Base-by-base conservation (phyloP, 2,113 vertebrate genomes). In the Pluvialis apricaria region DNA sequence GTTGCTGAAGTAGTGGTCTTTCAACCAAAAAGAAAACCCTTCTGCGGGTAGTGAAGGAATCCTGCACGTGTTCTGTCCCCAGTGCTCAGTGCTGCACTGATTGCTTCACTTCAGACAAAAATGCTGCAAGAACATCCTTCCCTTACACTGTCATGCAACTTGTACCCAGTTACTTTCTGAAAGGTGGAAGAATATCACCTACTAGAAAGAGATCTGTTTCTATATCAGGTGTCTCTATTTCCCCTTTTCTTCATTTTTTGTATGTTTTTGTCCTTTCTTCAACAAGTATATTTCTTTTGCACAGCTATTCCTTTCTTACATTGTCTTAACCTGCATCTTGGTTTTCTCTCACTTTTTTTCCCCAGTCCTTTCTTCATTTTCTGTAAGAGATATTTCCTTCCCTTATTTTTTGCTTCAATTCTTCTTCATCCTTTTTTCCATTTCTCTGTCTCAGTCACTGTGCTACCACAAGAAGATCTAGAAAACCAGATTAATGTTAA, bases 111-210 rank as follows among this genome's bases (percentile, higher is more conserved):
- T 87, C 52, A 60, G 51, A 70, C 32, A 54, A 66, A 78, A 65
- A 28, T 55, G 52, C 61, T 94, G 72, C 61, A 86, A 96, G 71
- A 82, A 69, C 86, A 45, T 81, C 83, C 62, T 94, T 91, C 89
- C 58, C 26, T 65, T 79, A 42, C 12, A 4, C 40, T 58, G 25
- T 77, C 71, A 16, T 34, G 62, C 54, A 91, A 51, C 65, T 75
- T 54, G 38, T 26, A 40, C n/a, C 28, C 15, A 34, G 34, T 42
- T 52, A 52, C 62, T 49, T 87, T 69, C 81, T 85, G 75, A 65
- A 82, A 92, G 77, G 76, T 6, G 2, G 70, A 77, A 69, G 25
- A 66, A 16, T 62, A 44, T 45, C 0, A 3, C 13, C 19, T 69
- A 6, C 34, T 69, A 51, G 75, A 80, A 72, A 34, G 16, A 77